Conservation (phyloP, 2,113 vertebrate genomes). For the Reinhardtius hippoglossoides region DNA sequence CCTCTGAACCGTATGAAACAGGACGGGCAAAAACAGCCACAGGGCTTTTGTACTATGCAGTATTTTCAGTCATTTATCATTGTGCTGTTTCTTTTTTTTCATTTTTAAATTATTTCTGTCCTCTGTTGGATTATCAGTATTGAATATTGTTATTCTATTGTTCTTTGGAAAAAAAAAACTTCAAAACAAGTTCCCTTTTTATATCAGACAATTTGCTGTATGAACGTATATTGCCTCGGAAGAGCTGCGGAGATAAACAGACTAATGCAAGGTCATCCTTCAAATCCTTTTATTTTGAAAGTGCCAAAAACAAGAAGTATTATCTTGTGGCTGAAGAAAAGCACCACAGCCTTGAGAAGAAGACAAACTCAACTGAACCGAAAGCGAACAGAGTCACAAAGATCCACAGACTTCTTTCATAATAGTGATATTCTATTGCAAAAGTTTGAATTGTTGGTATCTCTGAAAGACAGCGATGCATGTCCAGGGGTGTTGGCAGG, state of each 20-base stretch:
- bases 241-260: constrained; percentile 63
- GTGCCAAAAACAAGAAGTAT: constrained; percentile 80
- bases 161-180: constrained; percentile 53
- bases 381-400: constrained; percentile 39
- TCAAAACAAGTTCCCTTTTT: constrained; percentile 63
- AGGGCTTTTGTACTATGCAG: constrained; percentile 86
- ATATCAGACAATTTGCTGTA: constrained; percentile 64
- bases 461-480: constrained; percentile 78
- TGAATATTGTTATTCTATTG: constrained; percentile 78
- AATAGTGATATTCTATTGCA: constrained; percentile 79
- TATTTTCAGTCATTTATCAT: constrained; percentile 79
- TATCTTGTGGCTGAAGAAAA: constrained; percentile 67
- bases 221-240: constrained; percentile 54
- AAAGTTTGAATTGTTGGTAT: constrained; percentile 73
- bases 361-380: constrained; percentile 57
- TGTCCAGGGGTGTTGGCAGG: constrained; percentile 58
- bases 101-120: constrained; percentile 80
- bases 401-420: constrained; percentile 74
- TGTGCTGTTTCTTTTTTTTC: constrained; percentile 75
- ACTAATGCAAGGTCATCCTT: constrained; percentile 59
- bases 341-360: constrained; percentile 74
- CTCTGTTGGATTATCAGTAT: constrained; percentile 75
- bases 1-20: constrained; percentile 59
- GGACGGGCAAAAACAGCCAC: constrained; percentile 64
- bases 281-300: constrained; percentile 75